Evolutionary conservation across 2,797 vertebrate genomes (phyloP).

Genomic region (Malacoctenus gilli): DNA sequence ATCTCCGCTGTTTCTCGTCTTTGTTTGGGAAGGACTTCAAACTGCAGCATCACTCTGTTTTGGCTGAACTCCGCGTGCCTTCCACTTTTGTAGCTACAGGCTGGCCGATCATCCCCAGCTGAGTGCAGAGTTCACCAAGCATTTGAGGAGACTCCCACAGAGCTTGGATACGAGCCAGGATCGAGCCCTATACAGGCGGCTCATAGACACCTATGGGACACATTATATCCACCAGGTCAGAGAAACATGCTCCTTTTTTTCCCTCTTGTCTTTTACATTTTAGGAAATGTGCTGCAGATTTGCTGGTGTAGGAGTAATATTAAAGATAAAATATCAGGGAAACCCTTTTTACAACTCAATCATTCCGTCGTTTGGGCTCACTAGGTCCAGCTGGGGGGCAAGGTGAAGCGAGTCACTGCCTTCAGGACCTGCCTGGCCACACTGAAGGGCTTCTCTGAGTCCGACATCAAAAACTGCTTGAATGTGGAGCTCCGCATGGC

Average conservation of each 20-base stretch:
- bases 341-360: no score
- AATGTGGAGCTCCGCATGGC: slow-evolving; percentile 79
- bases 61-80: slow-evolving; percentile 19
- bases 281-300: no score
- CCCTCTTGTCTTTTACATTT: no score
- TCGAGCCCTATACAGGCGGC: slow-evolving; percentile 71
- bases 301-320: no score
- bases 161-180: slow-evolving; percentile 64
- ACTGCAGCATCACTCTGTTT: slow-evolving; percentile 1
- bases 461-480: slow-evolving; percentile 85
- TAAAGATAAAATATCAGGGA: no score
- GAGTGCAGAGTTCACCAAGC: slow-evolving; percentile 80
- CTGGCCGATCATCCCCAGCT: slow-evolving; percentile 80
- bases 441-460: slow-evolving; percentile 78
- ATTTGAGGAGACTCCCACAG: slow-evolving; percentile 78
- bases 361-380: neutral
- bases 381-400: slow-evolving; percentile 84
- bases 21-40: neutral
- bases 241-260: neutral
- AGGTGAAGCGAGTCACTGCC: slow-evolving; percentile 81
- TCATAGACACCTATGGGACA: slow-evolving; percentile 87
- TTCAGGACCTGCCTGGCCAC: slow-evolving; percentile 85
- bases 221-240: slow-evolving; percentile 85
- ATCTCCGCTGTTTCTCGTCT: neutral
- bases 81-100: slow-evolving; percentile 81